A percentile compares a stretch with the other conserved stretches of the same genome.
Conservation (phyloP, 2,797 vertebrate species). For the Gallinago stenura region DNA sequence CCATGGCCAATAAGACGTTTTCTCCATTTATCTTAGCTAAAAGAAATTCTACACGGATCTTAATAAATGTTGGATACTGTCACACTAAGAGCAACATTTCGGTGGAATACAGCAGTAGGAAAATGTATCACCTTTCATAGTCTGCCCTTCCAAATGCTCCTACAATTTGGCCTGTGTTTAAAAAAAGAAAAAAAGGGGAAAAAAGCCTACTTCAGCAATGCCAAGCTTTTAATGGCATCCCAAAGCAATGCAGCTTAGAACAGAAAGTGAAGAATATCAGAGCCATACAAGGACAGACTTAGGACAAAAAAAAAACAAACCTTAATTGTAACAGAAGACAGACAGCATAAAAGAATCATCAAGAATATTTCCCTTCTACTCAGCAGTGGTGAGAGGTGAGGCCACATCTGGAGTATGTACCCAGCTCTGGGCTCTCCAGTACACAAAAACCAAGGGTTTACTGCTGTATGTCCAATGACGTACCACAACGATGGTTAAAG, state of each 20-base stretch:
- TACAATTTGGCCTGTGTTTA: neutral
- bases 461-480: neutral
- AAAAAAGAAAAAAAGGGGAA: neutral
- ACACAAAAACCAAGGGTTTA: neutral
- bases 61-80: neutral
- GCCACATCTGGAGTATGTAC: neutral
- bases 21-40: neutral
- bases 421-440: neutral
- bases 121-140: neutral
- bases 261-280: neutral
- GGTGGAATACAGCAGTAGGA: neutral
- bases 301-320: neutral
- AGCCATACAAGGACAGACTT: neutral
- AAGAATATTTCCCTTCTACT: neutral
- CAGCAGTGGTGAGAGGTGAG: rapidly evolving
- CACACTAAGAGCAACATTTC: rapidly evolving
- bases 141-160: neutral
- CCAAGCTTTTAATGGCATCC: neutral
- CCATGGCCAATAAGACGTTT: neutral
- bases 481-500: neutral
- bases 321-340: neutral
- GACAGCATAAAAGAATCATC: neutral
- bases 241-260: neutral
- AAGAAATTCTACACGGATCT: neutral
- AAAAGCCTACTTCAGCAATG: neutral